Percentiles rank a stretch among this genome's conserved stretches.
phyloP scores from a whole-genome alignment of 2,113 vertebrate species.

The Mesocricetus auratus region DNA sequence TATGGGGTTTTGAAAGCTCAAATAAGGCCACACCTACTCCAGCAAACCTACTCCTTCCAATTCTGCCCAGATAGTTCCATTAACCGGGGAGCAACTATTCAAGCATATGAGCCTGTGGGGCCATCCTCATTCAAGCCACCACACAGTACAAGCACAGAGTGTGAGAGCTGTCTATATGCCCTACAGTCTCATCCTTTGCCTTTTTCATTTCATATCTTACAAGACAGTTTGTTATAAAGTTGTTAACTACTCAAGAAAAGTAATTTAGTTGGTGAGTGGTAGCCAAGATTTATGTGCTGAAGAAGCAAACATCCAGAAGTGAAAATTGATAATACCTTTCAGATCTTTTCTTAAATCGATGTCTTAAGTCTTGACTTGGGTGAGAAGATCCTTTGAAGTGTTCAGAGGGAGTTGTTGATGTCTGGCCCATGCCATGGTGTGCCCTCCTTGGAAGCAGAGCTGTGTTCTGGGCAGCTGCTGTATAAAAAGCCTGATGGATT shows the following conservation, averaged over 20 bases:
- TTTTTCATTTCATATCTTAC: not conserved
- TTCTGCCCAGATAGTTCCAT: not conserved
- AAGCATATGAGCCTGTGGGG: too few relatives aligned
- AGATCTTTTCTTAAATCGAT: constrained; percentile 57
- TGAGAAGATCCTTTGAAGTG: not conserved
- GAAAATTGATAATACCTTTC: not conserved
- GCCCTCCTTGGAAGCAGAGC: not conserved
- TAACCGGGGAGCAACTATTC: not conserved
- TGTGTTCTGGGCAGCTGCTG: not conserved
- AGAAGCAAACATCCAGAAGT: constrained; percentile 12
- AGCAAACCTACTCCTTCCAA: not conserved
- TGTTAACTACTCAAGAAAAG: constrained; percentile 39
- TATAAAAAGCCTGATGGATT: not conserved
- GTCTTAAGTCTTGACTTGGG: not conserved
- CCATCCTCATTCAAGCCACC: not conserved
- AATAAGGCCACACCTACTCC: not conserved
- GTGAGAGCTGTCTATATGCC: fast-evolving
- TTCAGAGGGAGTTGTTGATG: constrained; percentile 2
- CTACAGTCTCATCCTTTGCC: fast-evolving
- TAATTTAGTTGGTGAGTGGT: not conserved
- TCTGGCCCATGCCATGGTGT: not conserved
- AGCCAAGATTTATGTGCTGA: not conserved
- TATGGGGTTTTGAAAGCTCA: not conserved
- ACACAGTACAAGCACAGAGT: not conserved
- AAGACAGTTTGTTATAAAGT: constrained; percentile 12